phyloP scores from a whole-genome alignment of 2,113 vertebrate species.

The Beaufortia kweichowensis region DNA sequence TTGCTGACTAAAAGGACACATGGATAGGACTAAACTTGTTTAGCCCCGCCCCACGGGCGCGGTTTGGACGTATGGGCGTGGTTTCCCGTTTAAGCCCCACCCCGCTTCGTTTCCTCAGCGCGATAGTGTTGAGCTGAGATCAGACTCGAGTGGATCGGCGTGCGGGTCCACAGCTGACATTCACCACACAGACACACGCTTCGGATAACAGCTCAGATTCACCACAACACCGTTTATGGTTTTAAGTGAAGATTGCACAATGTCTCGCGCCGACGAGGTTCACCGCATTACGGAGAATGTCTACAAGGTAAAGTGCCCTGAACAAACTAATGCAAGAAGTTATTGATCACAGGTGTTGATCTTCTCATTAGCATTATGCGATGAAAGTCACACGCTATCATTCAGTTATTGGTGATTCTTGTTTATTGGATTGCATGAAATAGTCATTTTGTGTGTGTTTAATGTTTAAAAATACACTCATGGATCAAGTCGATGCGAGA shows the following conservation, averaged over 20 bases:
- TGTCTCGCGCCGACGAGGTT: slow-evolving; percentile 96
- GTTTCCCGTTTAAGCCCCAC: not conserved
- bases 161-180: slow-evolving; percentile 10
- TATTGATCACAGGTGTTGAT: slow-evolving; percentile 35
- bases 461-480: not conserved
- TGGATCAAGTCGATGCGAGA: not conserved
- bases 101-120: slow-evolving; percentile 45
- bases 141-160: slow-evolving; percentile 36
- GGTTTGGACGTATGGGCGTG: not conserved
- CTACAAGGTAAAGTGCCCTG: slow-evolving; percentile 84
- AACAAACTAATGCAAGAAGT: slow-evolving; percentile 65
- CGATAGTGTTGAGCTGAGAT: slow-evolving; percentile 59
- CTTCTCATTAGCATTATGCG: not conserved
- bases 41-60: not conserved
- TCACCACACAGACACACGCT: slow-evolving; percentile 6
- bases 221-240: slow-evolving; percentile 74
- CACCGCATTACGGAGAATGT: slow-evolving; percentile 95
- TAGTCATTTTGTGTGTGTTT: not conserved
- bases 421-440: not conserved
- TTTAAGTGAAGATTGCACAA: slow-evolving; percentile 77
- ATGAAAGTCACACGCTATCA: not conserved
- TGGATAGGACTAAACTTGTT: not conserved
- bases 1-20: no score
- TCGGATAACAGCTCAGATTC: slow-evolving; percentile 49
- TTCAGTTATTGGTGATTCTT: not conserved